Evolutionary conservation across 2,797 vertebrate genomes (phyloP).

Genomic region (Chromobotia macracanthus): DNA sequence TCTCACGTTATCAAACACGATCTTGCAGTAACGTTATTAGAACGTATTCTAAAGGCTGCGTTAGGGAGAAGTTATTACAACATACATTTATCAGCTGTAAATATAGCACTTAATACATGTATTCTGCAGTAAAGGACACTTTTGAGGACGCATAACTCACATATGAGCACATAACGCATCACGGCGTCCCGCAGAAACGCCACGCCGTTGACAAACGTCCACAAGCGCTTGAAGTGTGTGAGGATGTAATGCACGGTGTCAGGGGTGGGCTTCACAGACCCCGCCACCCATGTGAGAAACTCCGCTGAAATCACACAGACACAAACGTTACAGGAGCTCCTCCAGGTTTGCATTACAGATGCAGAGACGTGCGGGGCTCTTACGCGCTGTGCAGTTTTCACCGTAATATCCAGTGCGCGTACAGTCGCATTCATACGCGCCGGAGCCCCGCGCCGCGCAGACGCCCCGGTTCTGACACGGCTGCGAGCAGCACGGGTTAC

Average conservation of each 20-base stretch:
- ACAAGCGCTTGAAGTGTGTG: conserved; percentile 90
- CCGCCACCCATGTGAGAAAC: conserved; percentile 86
- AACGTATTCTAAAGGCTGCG: too few species aligned
- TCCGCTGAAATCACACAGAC: conserved; percentile 90
- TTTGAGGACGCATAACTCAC: conserved; percentile 85
- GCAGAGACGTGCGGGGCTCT: conserved; percentile 64
- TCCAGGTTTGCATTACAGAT: too few species aligned
- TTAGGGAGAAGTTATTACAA: too few species aligned
- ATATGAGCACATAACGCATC: conserved; percentile 94
- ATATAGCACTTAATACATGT: too few species aligned
- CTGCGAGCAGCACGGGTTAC: conserved; percentile 89
- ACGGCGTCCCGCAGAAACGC: conserved; percentile 85
- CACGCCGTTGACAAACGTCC: conserved; percentile 91
- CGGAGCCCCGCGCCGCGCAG: conserved; percentile 78
- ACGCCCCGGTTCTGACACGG: conserved; percentile 94
- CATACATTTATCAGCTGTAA: too few species aligned
- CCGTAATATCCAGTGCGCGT: conserved; percentile 90
- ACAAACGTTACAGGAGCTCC: too few species aligned
- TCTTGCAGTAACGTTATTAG: too few species aligned
- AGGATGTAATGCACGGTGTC: conserved; percentile 93
- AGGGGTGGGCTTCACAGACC: conserved; percentile 85
- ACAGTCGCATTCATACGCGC: conserved; percentile 93
- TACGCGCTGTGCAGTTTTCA: conserved; percentile 90
- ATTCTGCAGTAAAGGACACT: too few species aligned
- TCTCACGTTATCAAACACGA: too few species aligned